phyloP scores from a whole-genome alignment of 1,140 invertebrate genomes.

The Oppia nitens region DNA sequence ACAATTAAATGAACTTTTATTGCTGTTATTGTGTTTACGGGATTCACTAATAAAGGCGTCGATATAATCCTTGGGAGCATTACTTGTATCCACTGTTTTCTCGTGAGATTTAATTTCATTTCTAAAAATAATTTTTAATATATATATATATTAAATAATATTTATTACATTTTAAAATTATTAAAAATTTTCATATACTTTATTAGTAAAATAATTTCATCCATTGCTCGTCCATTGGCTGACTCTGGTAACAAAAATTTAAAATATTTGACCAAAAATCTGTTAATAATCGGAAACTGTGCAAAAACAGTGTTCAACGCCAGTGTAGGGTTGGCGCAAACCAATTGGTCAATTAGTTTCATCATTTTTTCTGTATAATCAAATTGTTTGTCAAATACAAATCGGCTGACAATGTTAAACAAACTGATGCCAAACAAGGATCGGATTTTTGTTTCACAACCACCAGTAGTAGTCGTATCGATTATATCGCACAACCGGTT shows the following conservation, averaged over 20 bases:
- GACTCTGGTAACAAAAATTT: background rate
- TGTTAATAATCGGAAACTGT: background rate
- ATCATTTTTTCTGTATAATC: constrained; percentile 14
- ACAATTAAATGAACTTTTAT: too few species aligned
- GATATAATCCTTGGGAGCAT: too few species aligned
- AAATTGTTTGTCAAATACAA: constrained; percentile 18
- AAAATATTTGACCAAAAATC: background rate
- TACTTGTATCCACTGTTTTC: too few species aligned
- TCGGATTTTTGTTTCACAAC: background rate
- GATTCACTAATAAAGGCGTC: too few species aligned
- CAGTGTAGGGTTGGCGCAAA: background rate
- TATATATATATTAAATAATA: too few species aligned
- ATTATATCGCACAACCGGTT: background rate
- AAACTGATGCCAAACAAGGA: background rate
- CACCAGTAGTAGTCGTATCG: background rate
- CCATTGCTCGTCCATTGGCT: too few species aligned
- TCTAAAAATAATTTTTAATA: too few species aligned
- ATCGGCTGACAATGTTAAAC: constrained; percentile 19
- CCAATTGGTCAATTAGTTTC: background rate
- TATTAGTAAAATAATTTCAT: too few species aligned
- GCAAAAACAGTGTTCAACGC: background rate
- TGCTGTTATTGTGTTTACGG: too few species aligned
- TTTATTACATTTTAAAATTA: too few species aligned
- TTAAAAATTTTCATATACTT: too few species aligned
- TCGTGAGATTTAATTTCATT: too few species aligned